A percentile compares a stretch with the other conserved stretches of the same genome.
These are phyloP conservation scores for Diadegma fenestrale DNA, from an alignment of 2,888 invertebrate species.

Conservation along the genomic window DNA sequence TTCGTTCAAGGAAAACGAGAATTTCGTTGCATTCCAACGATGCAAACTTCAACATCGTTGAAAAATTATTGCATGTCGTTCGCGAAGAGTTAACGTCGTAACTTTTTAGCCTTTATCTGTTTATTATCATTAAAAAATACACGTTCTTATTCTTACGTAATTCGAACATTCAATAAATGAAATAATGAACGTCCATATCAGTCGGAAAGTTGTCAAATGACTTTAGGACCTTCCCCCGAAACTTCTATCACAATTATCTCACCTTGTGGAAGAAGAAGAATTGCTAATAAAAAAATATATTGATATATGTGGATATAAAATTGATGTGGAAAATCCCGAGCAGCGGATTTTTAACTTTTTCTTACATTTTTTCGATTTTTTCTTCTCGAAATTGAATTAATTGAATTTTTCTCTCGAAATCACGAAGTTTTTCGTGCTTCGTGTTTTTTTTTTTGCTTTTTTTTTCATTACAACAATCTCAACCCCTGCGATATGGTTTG, in stretches of 20 bases:
- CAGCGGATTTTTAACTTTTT: constrained; percentile 33
- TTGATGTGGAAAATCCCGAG: constrained; percentile 39
- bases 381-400: constrained; percentile 52
- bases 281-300: constrained; percentile 52
- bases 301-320: constrained; percentile 42
- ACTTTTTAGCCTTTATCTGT: neutral
- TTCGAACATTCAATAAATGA: constrained; percentile 47
- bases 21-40: no score
- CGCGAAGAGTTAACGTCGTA: neutral
- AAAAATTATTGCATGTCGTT: no score
- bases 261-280: constrained; percentile 61
- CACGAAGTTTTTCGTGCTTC: constrained; percentile 34
- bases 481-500: constrained; percentile 79
- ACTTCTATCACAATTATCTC: constrained; percentile 68
- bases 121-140: constrained; percentile 47
- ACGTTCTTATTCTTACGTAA: constrained; percentile 48
- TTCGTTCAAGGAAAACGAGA: no score
- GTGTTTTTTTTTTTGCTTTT: constrained; percentile 30
- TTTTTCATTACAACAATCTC: constrained; percentile 54
- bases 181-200: constrained; percentile 58
- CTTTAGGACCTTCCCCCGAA: constrained; percentile 60
- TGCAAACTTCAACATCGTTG: no score
- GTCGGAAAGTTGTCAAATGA: constrained; percentile 58
- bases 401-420: constrained; percentile 55
- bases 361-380: constrained; percentile 12